phyloP scores from a whole-genome alignment of 2,797 vertebrate species.

The Sebastolobus alascanus region DNA sequence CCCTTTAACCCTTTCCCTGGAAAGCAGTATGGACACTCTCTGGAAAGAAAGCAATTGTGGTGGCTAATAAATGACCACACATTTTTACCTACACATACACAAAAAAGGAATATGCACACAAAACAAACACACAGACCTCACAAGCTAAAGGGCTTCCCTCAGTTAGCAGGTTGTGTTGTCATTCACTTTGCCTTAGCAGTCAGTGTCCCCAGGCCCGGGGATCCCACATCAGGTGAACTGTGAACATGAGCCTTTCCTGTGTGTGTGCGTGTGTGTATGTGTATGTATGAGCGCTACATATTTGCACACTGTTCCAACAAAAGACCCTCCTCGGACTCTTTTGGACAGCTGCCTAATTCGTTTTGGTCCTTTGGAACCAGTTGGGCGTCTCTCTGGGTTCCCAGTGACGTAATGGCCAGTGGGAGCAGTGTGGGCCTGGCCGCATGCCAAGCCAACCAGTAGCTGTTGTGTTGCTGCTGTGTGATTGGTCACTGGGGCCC shows the following conservation, averaged over 20 bases:
- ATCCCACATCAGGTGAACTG: conserved; percentile 39
- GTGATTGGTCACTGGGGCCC: conserved; percentile 69
- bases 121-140: background rate
- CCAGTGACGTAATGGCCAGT: conserved; percentile 79
- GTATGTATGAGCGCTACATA: conserved; percentile 3
- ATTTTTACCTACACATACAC: background rate
- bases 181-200: conserved; percentile 18
- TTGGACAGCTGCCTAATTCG: conserved; percentile 84
- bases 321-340: conserved; percentile 75
- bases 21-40: background rate
- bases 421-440: conserved; percentile 68
- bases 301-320: conserved; percentile 61
- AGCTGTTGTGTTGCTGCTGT: conserved; percentile 74
- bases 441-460: conserved; percentile 70
- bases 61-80: conserved; percentile 4
- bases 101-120: background rate
- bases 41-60: background rate
- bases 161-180: conserved; percentile 22
- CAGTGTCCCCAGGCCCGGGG: background rate
- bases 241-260: conserved; percentile 12
- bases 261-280: background rate
- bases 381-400: conserved; percentile 71
- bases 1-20: background rate
- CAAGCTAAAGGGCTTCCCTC: background rate
- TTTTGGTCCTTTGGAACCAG: conserved; percentile 79